Evolutionary conservation across 2,888 invertebrate genomes (phyloP).

Genomic region (Apocheima hispidaria): DNA sequence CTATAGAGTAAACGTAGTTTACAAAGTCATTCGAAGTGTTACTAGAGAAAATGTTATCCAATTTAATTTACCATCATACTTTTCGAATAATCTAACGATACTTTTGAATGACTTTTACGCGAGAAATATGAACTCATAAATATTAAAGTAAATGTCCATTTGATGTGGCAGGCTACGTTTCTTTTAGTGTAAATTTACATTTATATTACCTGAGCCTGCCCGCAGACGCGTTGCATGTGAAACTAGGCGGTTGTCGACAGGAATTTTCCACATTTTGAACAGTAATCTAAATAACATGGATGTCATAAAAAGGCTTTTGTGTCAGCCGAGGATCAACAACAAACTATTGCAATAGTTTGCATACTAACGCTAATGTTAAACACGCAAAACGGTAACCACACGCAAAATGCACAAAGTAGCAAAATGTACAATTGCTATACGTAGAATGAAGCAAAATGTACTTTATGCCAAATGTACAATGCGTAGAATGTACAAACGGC

Average conservation of each 20-base stretch:
- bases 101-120: constrained; percentile 35
- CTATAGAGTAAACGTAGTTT: constrained; percentile 17
- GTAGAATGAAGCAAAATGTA: too few species aligned
- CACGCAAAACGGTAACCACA: too few species aligned
- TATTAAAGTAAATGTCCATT: constrained; percentile 35
- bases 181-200: constrained; percentile 69
- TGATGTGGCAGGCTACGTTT: constrained; percentile 50
- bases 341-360: too few species aligned
- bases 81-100: constrained; percentile 26
- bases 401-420: too few species aligned
- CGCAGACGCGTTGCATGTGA: constrained; percentile 53
- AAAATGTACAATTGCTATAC: too few species aligned
- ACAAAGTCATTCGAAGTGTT: constrained; percentile 15
- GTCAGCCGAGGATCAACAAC: not conserved
- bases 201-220: constrained; percentile 69
- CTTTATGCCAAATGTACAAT: too few species aligned
- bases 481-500: too few species aligned
- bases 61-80: constrained; percentile 23
- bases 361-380: too few species aligned
- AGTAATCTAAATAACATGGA: constrained; percentile 53
- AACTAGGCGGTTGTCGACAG: constrained; percentile 47
- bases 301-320: not conserved
- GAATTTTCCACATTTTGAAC: constrained; percentile 61
- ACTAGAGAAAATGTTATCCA: constrained; percentile 22
- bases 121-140: constrained; percentile 36